Percentiles rank a stretch among this genome's conserved stretches.
Conservation (phyloP, 2,113 vertebrate species). For the Tympanuchus pallidicinctus region DNA sequence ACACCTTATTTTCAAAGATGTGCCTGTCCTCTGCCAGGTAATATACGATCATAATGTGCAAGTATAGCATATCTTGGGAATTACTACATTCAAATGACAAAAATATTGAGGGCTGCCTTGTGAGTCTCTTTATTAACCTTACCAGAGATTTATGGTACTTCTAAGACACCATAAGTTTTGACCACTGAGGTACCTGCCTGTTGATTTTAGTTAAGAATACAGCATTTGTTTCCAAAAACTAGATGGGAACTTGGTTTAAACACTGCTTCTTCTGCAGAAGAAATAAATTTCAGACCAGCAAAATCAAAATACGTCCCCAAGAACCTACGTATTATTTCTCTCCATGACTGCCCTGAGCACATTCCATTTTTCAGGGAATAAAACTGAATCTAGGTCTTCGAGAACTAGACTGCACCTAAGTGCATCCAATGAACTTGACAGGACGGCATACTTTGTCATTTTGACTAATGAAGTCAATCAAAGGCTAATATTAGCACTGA, state of each 20-base stretch:
- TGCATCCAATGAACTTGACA: fast-evolving
- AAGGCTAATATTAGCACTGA: not conserved
- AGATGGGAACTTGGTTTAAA: not conserved
- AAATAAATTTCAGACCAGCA: not conserved
- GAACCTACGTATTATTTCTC: not conserved
- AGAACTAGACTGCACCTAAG: not conserved
- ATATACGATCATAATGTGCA: not conserved
- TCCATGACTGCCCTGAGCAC: fast-evolving
- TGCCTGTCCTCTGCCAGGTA: not conserved
- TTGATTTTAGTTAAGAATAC: not conserved
- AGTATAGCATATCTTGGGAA: not conserved
- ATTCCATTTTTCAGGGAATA: not conserved
- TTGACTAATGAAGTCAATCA: not conserved
- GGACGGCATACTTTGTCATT: not conserved
- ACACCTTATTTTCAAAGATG: not conserved
- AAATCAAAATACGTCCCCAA: not conserved
- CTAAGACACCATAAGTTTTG: not conserved
- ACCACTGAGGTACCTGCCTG: not conserved
- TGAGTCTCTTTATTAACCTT: not conserved
- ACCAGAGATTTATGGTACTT: not conserved
- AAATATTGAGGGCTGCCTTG: not conserved
- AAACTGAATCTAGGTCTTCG: not conserved
- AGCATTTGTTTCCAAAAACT: not conserved
- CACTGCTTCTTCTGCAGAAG: not conserved
- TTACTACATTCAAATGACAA: not conserved